Conservation (phyloP, 2,888 invertebrate genomes). For the Oligia strigilis region DNA sequence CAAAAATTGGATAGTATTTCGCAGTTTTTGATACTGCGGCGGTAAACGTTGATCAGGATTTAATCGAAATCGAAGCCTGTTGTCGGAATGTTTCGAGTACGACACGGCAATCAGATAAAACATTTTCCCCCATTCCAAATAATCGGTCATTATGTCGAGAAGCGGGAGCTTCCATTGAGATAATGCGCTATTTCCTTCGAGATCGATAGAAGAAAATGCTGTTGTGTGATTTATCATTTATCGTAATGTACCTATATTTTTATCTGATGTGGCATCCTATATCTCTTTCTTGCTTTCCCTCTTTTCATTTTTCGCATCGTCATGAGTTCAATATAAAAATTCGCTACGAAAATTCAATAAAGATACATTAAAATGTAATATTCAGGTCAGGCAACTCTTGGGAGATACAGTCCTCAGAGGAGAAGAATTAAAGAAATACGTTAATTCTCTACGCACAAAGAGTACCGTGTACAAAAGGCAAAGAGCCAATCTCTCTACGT, state of each 20-base stretch:
- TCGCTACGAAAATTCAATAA: slow-evolving; percentile 23
- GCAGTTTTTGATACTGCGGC: slow-evolving; percentile 45
- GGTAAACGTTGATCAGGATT: slow-evolving; percentile 59
- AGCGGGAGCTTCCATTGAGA: slow-evolving; percentile 73
- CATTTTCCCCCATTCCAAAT: slow-evolving; percentile 81
- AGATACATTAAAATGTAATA: slow-evolving; percentile 53
- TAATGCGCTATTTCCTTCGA: slow-evolving; percentile 74
- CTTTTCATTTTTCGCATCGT: slow-evolving; percentile 4
- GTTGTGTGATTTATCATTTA: slow-evolving; percentile 71
- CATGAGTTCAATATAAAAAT: slow-evolving; percentile 4
- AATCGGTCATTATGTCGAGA: slow-evolving; percentile 81
- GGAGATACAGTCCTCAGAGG: slow-evolving; percentile 94
- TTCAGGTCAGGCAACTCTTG: slow-evolving; percentile 86
- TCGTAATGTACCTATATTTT: slow-evolving; percentile 53
- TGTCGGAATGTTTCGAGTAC: slow-evolving; percentile 61
- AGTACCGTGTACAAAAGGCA: slow-evolving; percentile 95
- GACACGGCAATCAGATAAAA: slow-evolving; percentile 75
- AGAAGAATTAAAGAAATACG: slow-evolving; percentile 96
- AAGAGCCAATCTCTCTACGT: slow-evolving; percentile 93
- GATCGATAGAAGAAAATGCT: slow-evolving; percentile 71
- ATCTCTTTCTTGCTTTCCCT: background rate
- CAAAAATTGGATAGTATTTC: slow-evolving; percentile 54
- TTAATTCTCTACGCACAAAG: slow-evolving; percentile 94
- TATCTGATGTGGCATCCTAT: slow-evolving; percentile 34
- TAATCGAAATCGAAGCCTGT: slow-evolving; percentile 69